Evolutionary conservation across 1,140 invertebrate species (phyloP).

Genomic region (Apis dorsata): DNA sequence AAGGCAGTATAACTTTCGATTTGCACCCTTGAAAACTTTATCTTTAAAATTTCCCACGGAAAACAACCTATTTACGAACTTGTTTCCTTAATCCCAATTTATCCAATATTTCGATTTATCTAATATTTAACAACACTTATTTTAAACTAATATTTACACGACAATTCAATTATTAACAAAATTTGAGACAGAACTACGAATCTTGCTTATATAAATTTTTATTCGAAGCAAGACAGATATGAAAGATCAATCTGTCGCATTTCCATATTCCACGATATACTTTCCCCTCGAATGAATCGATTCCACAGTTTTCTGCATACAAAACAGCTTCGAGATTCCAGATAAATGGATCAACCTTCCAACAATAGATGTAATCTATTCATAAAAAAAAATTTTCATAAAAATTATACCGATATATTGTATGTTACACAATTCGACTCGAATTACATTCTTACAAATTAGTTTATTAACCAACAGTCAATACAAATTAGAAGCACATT

Average conservation of each 20-base stretch:
- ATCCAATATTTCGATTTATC: too few relatives aligned
- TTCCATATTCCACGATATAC: neutral
- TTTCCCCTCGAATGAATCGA: neutral
- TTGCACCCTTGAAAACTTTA: too few relatives aligned
- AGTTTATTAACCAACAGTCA: neutral
- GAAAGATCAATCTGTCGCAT: neutral
- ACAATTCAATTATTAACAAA: neutral
- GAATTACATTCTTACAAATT: neutral
- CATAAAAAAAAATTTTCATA: neutral
- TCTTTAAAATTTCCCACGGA: too few relatives aligned
- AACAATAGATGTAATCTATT: neutral
- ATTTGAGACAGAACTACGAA: neutral
- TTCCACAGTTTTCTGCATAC: neutral
- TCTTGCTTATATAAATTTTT: neutral
- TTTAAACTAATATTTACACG: neutral
- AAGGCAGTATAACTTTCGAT: too few relatives aligned
- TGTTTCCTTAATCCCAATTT: too few relatives aligned
- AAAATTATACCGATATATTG: neutral
- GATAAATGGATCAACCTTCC: neutral
- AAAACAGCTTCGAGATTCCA: neutral
- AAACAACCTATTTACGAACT: too few relatives aligned
- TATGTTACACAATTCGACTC: neutral
- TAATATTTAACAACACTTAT: neutral
- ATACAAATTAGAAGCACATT: neutral
- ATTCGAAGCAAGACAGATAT: neutral